phyloP scores from a whole-genome alignment of 2,888 invertebrate species.

The Calameuta idolon region DNA sequence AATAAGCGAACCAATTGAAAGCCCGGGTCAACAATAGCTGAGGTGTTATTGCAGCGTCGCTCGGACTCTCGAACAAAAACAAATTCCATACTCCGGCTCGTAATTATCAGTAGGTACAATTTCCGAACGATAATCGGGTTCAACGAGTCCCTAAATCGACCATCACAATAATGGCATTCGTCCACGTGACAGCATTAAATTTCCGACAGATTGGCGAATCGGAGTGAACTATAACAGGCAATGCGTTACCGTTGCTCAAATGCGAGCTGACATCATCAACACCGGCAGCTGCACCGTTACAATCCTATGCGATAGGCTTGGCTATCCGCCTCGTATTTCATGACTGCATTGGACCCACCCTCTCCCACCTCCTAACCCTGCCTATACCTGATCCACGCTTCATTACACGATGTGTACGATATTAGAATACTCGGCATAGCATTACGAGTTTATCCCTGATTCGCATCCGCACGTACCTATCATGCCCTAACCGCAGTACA shows the following conservation, averaged over 20 bases:
- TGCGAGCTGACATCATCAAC: not conserved
- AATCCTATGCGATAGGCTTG: not conserved
- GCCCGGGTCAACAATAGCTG: not conserved
- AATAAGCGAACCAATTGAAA: not conserved
- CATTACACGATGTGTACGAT: constrained; percentile 54
- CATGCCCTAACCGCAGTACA: constrained; percentile 22
- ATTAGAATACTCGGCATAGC: constrained; percentile 59
- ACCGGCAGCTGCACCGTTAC: not conserved
- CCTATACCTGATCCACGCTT: constrained; percentile 52
- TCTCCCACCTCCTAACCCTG: not conserved
- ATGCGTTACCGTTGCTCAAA: not conserved
- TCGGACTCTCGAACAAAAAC: constrained; percentile 17
- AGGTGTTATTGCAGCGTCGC: constrained; percentile 20
- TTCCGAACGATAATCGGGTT: not conserved
- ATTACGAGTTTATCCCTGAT: constrained; percentile 39
- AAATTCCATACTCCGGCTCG: constrained; percentile 24
- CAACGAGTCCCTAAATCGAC: not conserved
- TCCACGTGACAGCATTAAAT: not conserved
- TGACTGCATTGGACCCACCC: not conserved
- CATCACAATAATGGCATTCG: not conserved
- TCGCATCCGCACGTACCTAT: constrained; percentile 31
- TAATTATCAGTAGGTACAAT: constrained; percentile 24
- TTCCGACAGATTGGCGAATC: not conserved
- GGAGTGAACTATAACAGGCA: not conserved
- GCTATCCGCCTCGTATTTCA: not conserved